phyloP scores from a whole-genome alignment of 2,888 invertebrate species.

The Hypselothyrea guttata region DNA sequence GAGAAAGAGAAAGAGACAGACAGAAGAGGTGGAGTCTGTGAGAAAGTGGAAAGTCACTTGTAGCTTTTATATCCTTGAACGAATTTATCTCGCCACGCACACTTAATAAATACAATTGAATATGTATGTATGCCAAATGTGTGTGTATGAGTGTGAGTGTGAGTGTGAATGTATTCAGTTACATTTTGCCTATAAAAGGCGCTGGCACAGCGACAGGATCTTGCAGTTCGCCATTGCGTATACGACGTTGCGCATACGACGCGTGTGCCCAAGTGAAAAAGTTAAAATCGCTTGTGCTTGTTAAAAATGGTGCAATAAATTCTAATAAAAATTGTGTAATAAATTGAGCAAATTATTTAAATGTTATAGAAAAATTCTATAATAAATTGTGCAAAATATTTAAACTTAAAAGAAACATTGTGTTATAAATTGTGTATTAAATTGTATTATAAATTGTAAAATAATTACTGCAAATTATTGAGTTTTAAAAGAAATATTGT shows the following conservation, averaged over 20 bases:
- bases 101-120: slow-evolving; percentile 78
- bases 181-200: slow-evolving; percentile 73
- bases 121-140: slow-evolving; percentile 61
- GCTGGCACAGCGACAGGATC: slow-evolving; percentile 53
- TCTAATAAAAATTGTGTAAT: too few species aligned
- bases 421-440: background rate
- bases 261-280: slow-evolving; percentile 47
- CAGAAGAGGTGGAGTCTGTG: slow-evolving; percentile 59
- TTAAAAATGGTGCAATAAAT: background rate
- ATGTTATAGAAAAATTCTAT: background rate
- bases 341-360: background rate
- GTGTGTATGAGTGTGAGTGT: slow-evolving; percentile 11
- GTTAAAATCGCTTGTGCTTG: background rate
- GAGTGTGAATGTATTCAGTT: slow-evolving; percentile 24
- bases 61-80: slow-evolving; percentile 78
- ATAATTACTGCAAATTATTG: background rate
- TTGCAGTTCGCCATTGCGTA: slow-evolving; percentile 69
- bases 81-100: slow-evolving; percentile 75
- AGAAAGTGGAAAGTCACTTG: slow-evolving; percentile 67
- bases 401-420: slow-evolving; percentile 1
- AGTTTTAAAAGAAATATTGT: background rate
- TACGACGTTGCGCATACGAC: slow-evolving; percentile 68
- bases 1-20: slow-evolving; percentile 6
- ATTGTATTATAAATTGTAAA: too few species aligned
- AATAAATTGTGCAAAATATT: background rate